Evolutionary conservation across 1,140 invertebrate genomes (phyloP), one percentile per base, ranked within the genome.

Genomic region (Drosophila willistoni): DNA sequence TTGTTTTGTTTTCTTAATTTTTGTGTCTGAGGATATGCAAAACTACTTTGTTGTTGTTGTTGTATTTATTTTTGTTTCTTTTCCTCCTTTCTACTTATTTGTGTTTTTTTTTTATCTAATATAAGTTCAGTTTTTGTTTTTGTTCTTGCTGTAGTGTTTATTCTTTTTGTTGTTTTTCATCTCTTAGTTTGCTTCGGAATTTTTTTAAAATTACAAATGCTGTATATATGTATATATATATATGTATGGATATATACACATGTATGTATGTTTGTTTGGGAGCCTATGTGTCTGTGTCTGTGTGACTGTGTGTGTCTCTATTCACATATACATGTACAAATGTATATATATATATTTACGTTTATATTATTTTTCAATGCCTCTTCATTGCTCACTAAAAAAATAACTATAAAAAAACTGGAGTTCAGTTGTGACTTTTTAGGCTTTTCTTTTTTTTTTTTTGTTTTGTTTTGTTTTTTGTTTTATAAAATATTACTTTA

Each of bases 361-460:
- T 71, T 72, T 86, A 62, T 75, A 76, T 76, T 44, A 33, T 55
- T 68, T 67, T 81, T 83, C 80, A 89, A 89, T 87, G 84, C 83
- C 79, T 80, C 73, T 59, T 66, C 83, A 70, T 87, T 87, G 83
- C 84, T 89, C 80, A 68, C 84, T 89, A 87, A 87, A 87, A 86
- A 87, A 83, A 87, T 87, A 87, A 87, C 83, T 87, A 87, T 87
- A 68, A 87, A 87, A 87, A 87, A 87, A 87, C 83, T 83, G 79
- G 79, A 79, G 79, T 82, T 78, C 73, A 33, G 47, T 81, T 76
- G 68, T 85, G 73, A 85, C 77, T 89, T 87, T 63, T 68, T 59
- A 51, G 44, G 39, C 34, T 60, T 71, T 57, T 69, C 41, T 67
- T 60, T 54, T 47, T 66, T 14, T 44, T 64, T 70, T 59, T 59